Conservation (phyloP, 2,113 vertebrate species). For the Caranx melampygus region DNA sequence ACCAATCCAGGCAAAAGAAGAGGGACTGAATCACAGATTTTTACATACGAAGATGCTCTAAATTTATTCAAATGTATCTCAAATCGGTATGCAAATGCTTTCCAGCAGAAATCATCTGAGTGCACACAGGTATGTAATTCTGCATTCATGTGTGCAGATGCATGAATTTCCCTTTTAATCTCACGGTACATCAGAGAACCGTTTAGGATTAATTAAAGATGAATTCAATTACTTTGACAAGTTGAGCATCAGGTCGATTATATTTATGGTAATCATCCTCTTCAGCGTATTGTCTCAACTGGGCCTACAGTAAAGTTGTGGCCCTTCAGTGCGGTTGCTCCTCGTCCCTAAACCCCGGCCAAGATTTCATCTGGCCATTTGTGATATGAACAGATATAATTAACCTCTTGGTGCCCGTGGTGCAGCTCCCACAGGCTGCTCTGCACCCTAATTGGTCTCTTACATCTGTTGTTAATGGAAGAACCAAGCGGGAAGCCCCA, state of each 20-base stretch:
- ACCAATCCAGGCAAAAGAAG: background rate
- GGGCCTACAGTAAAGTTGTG: slow-evolving; percentile 22
- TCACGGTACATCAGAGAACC: background rate
- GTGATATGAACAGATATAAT: slow-evolving; percentile 63
- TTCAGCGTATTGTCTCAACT: slow-evolving; percentile 17
- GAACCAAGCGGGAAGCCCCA: slow-evolving; percentile 30
- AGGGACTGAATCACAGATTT: background rate
- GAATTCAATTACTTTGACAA: slow-evolving; percentile 21
- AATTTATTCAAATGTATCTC: slow-evolving; percentile 7
- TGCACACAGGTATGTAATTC: background rate
- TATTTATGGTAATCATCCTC: slow-evolving; percentile 46
- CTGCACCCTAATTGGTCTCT: slow-evolving; percentile 66
- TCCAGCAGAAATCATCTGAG: slow-evolving; percentile 15
- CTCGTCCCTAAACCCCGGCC: slow-evolving; percentile 9
- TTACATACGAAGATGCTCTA: background rate
- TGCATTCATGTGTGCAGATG: slow-evolving; percentile 22
- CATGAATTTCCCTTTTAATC: slow-evolving; percentile 27
- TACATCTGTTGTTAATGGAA: slow-evolving; percentile 65
- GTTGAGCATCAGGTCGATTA: slow-evolving; percentile 17
- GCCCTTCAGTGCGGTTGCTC: slow-evolving; percentile 10
- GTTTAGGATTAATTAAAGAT: slow-evolving; percentile 46
- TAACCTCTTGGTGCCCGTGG: slow-evolving; percentile 57
- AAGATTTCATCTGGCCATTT: slow-evolving; percentile 36
- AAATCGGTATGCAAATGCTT: slow-evolving; percentile 41
- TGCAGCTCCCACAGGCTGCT: slow-evolving; percentile 43